A percentile compares a stretch with the other conserved stretches of the same genome.
These are phyloP conservation scores for Astyanax mexicanus DNA, from an alignment of 2,797 vertebrate genomes.

Conservation along the genomic window DNA sequence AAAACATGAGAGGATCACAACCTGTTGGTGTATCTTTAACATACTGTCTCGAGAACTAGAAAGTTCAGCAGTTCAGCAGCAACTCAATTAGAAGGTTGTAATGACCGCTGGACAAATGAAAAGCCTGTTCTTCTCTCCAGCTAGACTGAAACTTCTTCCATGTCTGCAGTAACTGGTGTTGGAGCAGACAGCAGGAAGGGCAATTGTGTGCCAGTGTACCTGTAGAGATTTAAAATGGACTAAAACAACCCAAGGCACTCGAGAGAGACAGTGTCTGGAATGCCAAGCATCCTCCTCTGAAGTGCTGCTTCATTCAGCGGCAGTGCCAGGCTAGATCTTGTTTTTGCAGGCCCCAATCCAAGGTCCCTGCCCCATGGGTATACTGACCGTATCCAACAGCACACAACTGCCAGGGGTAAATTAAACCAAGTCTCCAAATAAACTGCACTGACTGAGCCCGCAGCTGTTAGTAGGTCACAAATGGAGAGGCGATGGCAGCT, in stretches of 20 bases:
- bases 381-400: constrained; percentile 14
- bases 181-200: neutral
- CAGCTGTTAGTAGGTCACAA: constrained; percentile 10
- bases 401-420: constrained; percentile 1
- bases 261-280: neutral
- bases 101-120: neutral
- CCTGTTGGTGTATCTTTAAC: neutral
- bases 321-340: constrained; percentile 26
- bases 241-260: constrained; percentile 5
- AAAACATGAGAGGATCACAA: neutral
- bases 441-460: neutral
- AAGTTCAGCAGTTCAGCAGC: neutral
- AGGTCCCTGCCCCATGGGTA: constrained; percentile 18
- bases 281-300: neutral
- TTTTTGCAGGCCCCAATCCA: neutral
- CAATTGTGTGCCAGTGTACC: neutral
- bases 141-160: neutral
- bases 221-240: neutral
- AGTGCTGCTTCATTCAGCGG: constrained; percentile 9
- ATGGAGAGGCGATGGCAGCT: constrained; percentile 23
- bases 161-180: neutral
- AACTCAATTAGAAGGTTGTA: neutral
- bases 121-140: neutral
- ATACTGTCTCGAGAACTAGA: neutral
- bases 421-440: constrained; percentile 27